phyloP scores from a whole-genome alignment of 1,140 invertebrate genomes.

The Drosophila mojavensis region DNA sequence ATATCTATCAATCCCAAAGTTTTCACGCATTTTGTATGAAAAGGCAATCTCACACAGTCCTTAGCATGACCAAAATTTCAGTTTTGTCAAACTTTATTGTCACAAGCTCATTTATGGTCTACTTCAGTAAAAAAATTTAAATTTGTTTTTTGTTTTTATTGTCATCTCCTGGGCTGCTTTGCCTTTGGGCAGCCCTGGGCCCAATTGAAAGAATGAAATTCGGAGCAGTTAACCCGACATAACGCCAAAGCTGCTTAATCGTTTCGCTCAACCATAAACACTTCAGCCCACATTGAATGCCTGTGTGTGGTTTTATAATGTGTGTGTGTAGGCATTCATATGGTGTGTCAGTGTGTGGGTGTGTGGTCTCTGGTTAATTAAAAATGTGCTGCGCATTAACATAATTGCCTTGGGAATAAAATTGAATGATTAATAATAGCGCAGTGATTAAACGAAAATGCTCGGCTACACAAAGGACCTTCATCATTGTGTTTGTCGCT shows the following conservation, averaged over 20 bases:
- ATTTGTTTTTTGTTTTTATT: neutral
- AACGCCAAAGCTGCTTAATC: conserved; percentile 2
- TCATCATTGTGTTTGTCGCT: conserved; percentile 32
- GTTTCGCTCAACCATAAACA: conserved; percentile 43
- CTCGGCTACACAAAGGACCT: conserved; percentile 36
- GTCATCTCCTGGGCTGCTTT: neutral
- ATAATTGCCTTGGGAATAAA: conserved; percentile 67
- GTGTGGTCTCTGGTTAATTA: conserved; percentile 54
- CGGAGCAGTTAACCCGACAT: conserved; percentile 2
- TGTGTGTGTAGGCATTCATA: conserved; percentile 1
- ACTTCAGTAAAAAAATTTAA: neutral
- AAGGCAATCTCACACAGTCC: no score
- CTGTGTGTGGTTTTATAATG: conserved; percentile 38
- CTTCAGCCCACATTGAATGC: conserved; percentile 42
- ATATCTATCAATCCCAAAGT: neutral
- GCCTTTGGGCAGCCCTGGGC: no score
- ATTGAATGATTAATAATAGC: conserved; percentile 70
- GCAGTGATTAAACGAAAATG: conserved; percentile 61
- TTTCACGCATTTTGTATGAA: no score
- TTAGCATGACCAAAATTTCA: no score
- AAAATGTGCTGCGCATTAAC: conserved; percentile 66
- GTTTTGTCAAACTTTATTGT: no score
- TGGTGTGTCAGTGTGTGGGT: conserved; percentile 1
- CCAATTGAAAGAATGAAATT: conserved; percentile 33
- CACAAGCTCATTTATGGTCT: no score